A percentile compares a stretch with the other conserved stretches of the same genome.
These are phyloP conservation scores for Drosophila hamatofila DNA, from an alignment of 2,888 invertebrate species.

Conservation along the genomic window DNA sequence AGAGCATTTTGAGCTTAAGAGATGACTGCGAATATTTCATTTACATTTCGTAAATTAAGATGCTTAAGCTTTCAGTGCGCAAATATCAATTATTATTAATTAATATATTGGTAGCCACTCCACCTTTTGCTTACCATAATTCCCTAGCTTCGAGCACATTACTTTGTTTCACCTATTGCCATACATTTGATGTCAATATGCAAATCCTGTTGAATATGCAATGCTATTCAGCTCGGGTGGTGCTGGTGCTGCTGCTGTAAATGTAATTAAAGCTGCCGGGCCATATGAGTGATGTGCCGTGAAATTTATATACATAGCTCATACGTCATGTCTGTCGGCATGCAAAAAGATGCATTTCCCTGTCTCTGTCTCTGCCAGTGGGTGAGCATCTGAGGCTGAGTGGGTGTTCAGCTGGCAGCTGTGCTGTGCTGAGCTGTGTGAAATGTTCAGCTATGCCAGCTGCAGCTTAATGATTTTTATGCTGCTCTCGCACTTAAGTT, in stretches of 20 bases:
- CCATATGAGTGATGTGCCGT: slow-evolving; percentile 67
- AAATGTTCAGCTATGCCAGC: slow-evolving; percentile 48
- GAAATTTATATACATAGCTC: slow-evolving; percentile 69
- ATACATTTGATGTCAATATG: slow-evolving; percentile 1
- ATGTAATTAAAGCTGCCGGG: slow-evolving; percentile 60
- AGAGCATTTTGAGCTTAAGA: slow-evolving; percentile 9
- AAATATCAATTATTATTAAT: not conserved
- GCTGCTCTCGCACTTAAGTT: slow-evolving; percentile 69
- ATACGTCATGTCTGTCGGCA: slow-evolving; percentile 66
- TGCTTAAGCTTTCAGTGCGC: not conserved
- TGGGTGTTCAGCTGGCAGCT: not conserved
- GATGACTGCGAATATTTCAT: not conserved
- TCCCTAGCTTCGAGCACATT: not conserved
- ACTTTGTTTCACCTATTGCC: not conserved
- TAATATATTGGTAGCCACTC: not conserved
- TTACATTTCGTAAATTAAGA: slow-evolving; percentile 11
- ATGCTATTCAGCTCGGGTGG: not conserved
- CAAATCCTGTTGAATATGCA: slow-evolving; percentile 5
- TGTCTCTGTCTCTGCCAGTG: slow-evolving; percentile 29
- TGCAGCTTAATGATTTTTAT: slow-evolving; percentile 78
- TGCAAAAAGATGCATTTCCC: slow-evolving; percentile 46
- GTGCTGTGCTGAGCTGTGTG: slow-evolving; percentile 5
- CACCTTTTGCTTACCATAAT: not conserved
- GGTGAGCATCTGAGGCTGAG: slow-evolving; percentile 13
- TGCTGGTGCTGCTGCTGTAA: slow-evolving; percentile 6